Evolutionary conservation across 2,888 invertebrate species (phyloP).

Genomic region (Lomographa bimaculata): DNA sequence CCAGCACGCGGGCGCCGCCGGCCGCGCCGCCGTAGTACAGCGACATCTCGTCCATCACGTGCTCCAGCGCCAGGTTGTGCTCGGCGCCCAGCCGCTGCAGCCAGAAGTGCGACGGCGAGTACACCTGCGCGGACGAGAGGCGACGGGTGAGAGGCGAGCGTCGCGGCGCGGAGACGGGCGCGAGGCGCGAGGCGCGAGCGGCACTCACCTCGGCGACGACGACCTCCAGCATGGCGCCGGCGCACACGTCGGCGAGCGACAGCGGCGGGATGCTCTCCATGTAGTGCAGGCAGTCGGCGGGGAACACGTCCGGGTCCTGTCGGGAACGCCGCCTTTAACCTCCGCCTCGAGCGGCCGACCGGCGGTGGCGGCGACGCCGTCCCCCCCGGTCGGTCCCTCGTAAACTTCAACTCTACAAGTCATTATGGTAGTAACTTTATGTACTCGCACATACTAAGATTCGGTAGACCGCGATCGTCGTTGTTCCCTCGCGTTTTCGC

Average conservation of each 20-base stretch:
- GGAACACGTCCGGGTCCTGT: slow-evolving; percentile 73
- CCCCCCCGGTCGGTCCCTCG: no score
- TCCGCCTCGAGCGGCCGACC: no score
- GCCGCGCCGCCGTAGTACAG: slow-evolving; percentile 53
- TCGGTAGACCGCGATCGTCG: no score
- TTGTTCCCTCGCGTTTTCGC: no score
- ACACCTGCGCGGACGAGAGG: slow-evolving; percentile 62
- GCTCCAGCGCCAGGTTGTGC: slow-evolving; percentile 61
- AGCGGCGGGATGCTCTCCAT: slow-evolving; percentile 55
- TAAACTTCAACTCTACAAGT: no score
- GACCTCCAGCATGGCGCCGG: slow-evolving; percentile 63
- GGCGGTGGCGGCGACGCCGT: no score
- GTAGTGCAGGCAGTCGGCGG: slow-evolving; percentile 67
- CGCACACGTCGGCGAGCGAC: slow-evolving; percentile 37
- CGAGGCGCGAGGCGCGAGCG: no score
- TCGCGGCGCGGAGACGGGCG: no score
- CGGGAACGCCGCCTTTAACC: background rate
- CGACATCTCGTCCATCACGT: slow-evolving; percentile 79
- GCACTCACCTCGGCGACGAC: slow-evolving; percentile 59
- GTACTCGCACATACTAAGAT: no score
- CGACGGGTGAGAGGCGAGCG: no score
- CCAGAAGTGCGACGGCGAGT: slow-evolving; percentile 85
- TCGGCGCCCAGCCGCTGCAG: slow-evolving; percentile 62
- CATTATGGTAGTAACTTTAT: no score
- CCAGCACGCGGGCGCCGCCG: slow-evolving; percentile 51